Evolutionary conservation across 2,888 invertebrate genomes (phyloP).

Genomic region (Dusona sp.): DNA sequence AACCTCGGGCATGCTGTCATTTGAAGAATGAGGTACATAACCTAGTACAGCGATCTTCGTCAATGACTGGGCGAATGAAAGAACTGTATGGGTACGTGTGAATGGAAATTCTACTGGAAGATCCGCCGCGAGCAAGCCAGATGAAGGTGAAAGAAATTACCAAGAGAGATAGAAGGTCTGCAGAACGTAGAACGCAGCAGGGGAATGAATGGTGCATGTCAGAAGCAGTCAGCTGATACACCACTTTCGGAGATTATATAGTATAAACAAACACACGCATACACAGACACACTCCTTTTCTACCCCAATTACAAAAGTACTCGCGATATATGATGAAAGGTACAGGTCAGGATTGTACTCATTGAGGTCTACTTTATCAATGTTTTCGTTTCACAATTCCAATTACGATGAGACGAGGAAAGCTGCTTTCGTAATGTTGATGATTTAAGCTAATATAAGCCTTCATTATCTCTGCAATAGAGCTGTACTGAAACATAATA

Average conservation of each 20-base stretch:
- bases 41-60: constrained; percentile 70
- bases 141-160: constrained; percentile 67
- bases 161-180: constrained; percentile 4
- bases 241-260: constrained; percentile 38
- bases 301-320: neutral
- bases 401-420: neutral
- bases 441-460: constrained; percentile 14
- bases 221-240: constrained; percentile 75
- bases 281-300: neutral
- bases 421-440: neutral
- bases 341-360: neutral
- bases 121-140: constrained; percentile 52
- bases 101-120: constrained; percentile 73
- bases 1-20: constrained; percentile 3
- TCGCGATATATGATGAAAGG: neutral
- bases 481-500: constrained; percentile 27
- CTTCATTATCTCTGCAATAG: constrained; percentile 51
- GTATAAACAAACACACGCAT: neutral
- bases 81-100: constrained; percentile 73
- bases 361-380: neutral
- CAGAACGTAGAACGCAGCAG: constrained; percentile 14
- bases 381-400: neutral
- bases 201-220: constrained; percentile 78
- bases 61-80: constrained; percentile 75
- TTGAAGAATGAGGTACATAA: constrained; percentile 38